Evolutionary conservation across 1,140 invertebrate genomes (phyloP), one percentile per base, ranked within the genome.

Genomic region (Drosophila albomicans): DNA sequence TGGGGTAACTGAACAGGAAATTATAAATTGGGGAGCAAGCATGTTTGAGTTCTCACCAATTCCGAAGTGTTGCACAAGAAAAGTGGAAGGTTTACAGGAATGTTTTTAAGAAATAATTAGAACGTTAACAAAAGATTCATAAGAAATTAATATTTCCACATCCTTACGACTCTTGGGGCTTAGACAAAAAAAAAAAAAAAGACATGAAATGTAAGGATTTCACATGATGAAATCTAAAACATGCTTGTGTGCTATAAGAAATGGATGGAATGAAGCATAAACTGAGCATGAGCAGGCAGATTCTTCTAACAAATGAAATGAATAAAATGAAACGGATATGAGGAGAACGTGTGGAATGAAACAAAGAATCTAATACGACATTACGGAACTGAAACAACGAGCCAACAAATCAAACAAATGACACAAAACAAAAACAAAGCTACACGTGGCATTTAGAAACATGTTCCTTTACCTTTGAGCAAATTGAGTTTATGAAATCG

Each of bases 401-500:
- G 63, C 76, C 10, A 73, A 43, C 7, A 69, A 43, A 43, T 13
- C 1, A 80, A 65, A 51, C 54, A 77, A 65, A 68, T 79, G 51
- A 80, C 73, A 67, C 43, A 72, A 54, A 57, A 76, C 54, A 73
- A 73, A 73, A 66, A 43, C 62, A 73, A 79, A 85, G 68, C 76
- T 80, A 88, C 73, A 78, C 75, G 85, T 71, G 64, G 65, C 59
- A 79, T 73, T 78, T 64, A 87, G 70, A 78, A 87, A 82, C 76
- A 74, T 82, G 88, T 90, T 77, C 75, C 73, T 84, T 95, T 95
- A 95, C 95, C 95, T 95, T 95, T 81, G 94, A 95, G 93, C 94
- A 94, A 93, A 95, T 94, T 93, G 94, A 94, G 93, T 95, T 95
- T 93, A 95, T 95, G 93, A 95, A 95, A 94, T 95, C 95, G 92